These are phyloP conservation scores for Trachelus stipa DNA, from an alignment of 2,888 invertebrate species.

Conservation along the genomic window DNA sequence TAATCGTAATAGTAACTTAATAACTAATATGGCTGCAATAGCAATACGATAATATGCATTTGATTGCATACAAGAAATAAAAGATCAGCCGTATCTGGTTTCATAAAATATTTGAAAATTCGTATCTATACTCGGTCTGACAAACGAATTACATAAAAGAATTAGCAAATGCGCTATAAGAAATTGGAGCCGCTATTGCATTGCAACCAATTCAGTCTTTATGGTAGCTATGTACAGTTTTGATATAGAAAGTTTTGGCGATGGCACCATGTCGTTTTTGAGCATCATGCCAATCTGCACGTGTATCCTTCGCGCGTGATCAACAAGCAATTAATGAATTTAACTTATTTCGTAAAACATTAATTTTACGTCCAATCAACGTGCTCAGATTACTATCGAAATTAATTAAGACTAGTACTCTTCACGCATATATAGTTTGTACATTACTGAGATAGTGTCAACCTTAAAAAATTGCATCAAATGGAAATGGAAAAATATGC, in stretches of 20 bases:
- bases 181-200: neutral
- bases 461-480: neutral
- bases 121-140: neutral
- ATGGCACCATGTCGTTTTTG: slow-evolving; percentile 4
- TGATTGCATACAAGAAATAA: neutral
- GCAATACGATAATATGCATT: neutral
- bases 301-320: neutral
- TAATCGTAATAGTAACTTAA: neutral
- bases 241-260: slow-evolving; percentile 5
- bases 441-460: neutral
- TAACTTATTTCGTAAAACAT: neutral
- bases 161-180: neutral
- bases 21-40: slow-evolving; percentile 1
- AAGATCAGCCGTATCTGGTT: neutral
- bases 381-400: neutral
- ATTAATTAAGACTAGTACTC: neutral
- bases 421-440: neutral
- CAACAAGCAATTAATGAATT: neutral
- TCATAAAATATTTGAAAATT: neutral
- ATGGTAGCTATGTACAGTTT: slow-evolving; percentile 11
- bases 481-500: neutral
- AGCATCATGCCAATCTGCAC: neutral
- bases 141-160: neutral
- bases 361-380: neutral
- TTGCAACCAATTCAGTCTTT: slow-evolving; percentile 4